phyloP scores from a whole-genome alignment of 37 sponge, comb jelly and placozoan species.

The Diacarnus erythraeanus region DNA sequence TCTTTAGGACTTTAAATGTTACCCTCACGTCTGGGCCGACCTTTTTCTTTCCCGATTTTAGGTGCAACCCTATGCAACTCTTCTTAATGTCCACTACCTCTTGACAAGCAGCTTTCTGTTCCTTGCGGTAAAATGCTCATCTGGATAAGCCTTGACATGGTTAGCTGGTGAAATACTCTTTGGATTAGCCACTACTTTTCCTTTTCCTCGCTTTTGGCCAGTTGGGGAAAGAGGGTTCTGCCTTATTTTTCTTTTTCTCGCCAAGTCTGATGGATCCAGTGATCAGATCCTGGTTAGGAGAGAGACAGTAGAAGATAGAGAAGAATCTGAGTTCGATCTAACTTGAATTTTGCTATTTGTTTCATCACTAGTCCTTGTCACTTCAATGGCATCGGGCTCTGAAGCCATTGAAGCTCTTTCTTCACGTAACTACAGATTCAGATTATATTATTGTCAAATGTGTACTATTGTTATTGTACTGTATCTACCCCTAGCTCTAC shows the following conservation, averaged over 20 bases:
- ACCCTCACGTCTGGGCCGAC: background rate
- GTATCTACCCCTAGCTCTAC: no score
- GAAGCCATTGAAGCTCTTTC: no score
- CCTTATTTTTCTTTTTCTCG: conserved; percentile 11
- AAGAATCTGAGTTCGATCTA: background rate
- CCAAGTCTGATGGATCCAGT: conserved; percentile 17
- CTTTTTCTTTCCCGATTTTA: conserved; percentile 39
- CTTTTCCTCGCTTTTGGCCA: conserved; percentile 2
- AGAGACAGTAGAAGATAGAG: no score
- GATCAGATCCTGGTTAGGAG: background rate
- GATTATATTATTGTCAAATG: no score
- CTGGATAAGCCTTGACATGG: no score
- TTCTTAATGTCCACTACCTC: conserved; percentile 31
- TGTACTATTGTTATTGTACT: no score
- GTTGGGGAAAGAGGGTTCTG: conserved; percentile 8
- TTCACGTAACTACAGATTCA: no score
- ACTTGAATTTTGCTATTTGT: no score
- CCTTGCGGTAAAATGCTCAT: background rate
- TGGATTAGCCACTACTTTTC: conserved; percentile 11
- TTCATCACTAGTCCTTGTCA: background rate
- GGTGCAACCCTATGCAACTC: conserved; percentile 16
- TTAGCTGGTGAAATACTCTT: conserved; percentile 13
- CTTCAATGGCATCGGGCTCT: background rate
- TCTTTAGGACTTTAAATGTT: conserved; percentile 29
- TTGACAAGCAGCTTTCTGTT: conserved; percentile 11